Evolutionary conservation across 2,113 vertebrate species (phyloP).

Genomic region (Ameiurus melas): DNA sequence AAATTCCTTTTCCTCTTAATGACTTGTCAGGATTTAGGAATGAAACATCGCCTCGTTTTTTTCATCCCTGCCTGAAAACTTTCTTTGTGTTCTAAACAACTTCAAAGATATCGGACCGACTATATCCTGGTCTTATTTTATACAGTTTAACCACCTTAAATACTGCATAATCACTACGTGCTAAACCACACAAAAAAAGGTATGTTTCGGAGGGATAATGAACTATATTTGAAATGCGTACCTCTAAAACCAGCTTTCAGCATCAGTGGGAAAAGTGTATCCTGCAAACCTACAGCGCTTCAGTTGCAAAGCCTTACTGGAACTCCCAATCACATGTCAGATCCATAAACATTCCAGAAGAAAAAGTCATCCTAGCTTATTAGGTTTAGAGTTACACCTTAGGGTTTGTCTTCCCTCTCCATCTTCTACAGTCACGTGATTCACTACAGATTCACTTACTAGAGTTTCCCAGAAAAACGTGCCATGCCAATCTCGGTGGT

Average conservation of each 20-base stretch:
- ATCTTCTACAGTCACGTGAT: not conserved
- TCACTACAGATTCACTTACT: too few relatives aligned
- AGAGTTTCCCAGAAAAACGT: not conserved
- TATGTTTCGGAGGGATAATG: constrained; percentile 58
- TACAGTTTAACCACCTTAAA: not conserved
- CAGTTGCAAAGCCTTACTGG: not conserved
- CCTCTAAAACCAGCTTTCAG: not conserved
- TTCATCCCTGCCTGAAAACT: not conserved
- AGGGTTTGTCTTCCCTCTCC: not conserved
- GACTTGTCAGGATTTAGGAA: constrained; percentile 18
- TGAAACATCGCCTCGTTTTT: not conserved
- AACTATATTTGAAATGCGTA: not conserved
- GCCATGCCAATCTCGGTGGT: not conserved
- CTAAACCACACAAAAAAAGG: constrained; percentile 47
- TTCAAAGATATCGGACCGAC: not conserved
- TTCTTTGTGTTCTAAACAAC: not conserved
- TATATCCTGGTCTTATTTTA: not conserved
- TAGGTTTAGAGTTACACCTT: not conserved
- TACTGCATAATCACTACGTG: constrained; percentile 47
- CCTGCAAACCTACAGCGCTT: not conserved
- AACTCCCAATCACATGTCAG: not conserved
- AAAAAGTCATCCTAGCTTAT: not conserved
- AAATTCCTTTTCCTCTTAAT: not conserved
- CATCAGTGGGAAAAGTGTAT: not conserved
- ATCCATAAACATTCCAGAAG: not conserved